Base-by-base conservation (phyloP, 2,113 vertebrate species). In the Colistium nudipinnis region DNA sequence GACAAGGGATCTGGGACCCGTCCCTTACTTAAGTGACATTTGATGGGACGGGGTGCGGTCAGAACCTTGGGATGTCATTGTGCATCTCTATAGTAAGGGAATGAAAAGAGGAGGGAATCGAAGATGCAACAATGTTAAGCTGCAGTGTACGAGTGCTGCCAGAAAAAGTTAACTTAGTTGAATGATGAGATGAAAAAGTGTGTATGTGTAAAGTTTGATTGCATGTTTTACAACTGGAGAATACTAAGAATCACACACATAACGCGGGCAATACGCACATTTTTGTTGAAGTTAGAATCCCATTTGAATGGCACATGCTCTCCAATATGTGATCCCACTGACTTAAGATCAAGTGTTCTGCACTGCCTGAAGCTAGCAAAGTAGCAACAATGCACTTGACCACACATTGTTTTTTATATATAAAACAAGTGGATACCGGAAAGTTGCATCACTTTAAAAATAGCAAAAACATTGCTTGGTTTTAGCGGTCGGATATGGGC, bases 1-100 rank as follows among this genome's bases (percentile, higher is more conserved):
- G 1, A 56, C 16, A 44, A 44, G 59, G 27, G 36, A 65, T 54
- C 63, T 48, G 66, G 54, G 44, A 39, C 45, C 44, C 27, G 52
- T 61, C 71, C 44, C 63, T 47, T 47, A 66, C 70, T 81, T 83
- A 78, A 81, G 74, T 83, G 70, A 69, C 63, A 83, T 80, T 83
- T 78, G 74, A 78, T 80, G 74, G 48, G 54, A 48, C 3, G 7
- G 43, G 61, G 41, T 80, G 52, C 12, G n/a, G 35, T 62, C 57
- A n/a, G 53, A 71, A 62, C 77, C 62, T 68, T 22, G 47, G 73
- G 73, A 71, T 38, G 76, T 83, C 73, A 80, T 57, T 70, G 61
- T 65, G 16, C 44, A 16, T 70, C 53, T 62, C 67, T 14, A 62
- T n/a, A 69, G 70, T 52, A 44, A 69, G 27, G 25, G 10, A 43